Percentiles rank a stretch among this genome's conserved stretches.
Conservation (phyloP, 1,140 invertebrate genomes). For the Drosophila mauritiana region DNA sequence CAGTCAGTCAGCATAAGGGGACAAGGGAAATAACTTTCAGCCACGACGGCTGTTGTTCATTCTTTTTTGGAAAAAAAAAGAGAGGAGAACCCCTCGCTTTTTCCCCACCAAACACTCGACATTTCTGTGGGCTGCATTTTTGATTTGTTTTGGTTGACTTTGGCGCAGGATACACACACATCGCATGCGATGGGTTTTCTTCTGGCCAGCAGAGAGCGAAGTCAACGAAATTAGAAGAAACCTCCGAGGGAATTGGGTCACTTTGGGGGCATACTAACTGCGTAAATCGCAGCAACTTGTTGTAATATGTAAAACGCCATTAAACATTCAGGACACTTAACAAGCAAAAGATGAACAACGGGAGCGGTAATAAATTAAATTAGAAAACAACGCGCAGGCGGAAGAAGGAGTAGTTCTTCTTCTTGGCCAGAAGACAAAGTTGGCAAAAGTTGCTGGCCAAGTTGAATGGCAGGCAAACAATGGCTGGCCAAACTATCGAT, state of each 20-base stretch:
- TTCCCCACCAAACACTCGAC: conserved; percentile 32
- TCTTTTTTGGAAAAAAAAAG: conserved; percentile 10
- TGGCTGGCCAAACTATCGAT: conserved; percentile 49
- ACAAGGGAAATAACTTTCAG: conserved; percentile 4
- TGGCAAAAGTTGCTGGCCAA: conserved; percentile 46
- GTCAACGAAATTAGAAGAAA: conserved; percentile 38
- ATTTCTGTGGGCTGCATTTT: conserved; percentile 60
- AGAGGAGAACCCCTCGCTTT: not conserved
- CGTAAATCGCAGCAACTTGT: conserved; percentile 29
- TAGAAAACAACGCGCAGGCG: conserved; percentile 13
- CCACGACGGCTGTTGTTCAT: conserved; percentile 23
- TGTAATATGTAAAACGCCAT: conserved; percentile 23
- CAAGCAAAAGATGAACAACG: conserved; percentile 20
- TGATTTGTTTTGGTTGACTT: conserved; percentile 60
- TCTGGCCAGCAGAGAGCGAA: not conserved
- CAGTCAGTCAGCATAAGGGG: too few species aligned
- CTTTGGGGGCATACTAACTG: conserved; percentile 17
- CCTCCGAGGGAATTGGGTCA: conserved; percentile 68
- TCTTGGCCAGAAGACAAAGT: conserved; percentile 31
- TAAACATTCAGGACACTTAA: conserved; percentile 38
- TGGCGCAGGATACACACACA: conserved; percentile 30
- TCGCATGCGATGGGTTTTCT: not conserved
- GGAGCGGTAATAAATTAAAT: conserved; percentile 34
- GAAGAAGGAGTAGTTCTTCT: not conserved
- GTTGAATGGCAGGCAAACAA: conserved; percentile 25